These are phyloP conservation scores for Platyrinchus mystaceus DNA, from an alignment of 2,797 vertebrate species.

Conservation along the genomic window DNA sequence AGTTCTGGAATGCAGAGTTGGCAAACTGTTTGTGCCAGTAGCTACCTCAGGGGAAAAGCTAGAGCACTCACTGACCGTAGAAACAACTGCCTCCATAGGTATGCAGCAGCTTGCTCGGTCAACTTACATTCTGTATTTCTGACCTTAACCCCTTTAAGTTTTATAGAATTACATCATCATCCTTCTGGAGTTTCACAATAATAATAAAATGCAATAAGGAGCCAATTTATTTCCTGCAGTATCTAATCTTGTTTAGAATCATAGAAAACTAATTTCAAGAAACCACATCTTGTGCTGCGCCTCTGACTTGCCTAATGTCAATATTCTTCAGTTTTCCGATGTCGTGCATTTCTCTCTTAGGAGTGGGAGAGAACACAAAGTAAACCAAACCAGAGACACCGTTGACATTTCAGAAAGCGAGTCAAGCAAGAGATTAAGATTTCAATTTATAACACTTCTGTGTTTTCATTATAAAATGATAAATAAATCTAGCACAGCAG, in stretches of 20 bases:
- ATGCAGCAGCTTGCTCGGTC: rapidly evolving
- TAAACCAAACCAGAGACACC: slow-evolving; percentile 60
- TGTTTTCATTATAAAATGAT: slow-evolving; percentile 79
- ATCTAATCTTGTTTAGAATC: slow-evolving; percentile 29
- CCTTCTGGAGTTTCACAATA: slow-evolving; percentile 5
- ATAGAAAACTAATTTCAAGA: slow-evolving; percentile 13
- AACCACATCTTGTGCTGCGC: neutral
- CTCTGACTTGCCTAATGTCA: neutral
- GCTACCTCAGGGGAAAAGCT: neutral
- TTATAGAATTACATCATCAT: slow-evolving; percentile 7
- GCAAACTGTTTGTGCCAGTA: neutral
- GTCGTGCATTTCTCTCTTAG: neutral
- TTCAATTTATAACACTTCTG: slow-evolving; percentile 78
- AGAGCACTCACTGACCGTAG: neutral
- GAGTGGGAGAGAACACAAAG: slow-evolving; percentile 34
- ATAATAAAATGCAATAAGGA: slow-evolving; percentile 10
- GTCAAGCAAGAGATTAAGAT: slow-evolving; percentile 74
- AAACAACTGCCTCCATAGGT: neutral
- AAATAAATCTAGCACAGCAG: slow-evolving; percentile 78
- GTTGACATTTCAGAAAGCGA: slow-evolving; percentile 72
- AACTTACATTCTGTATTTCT: neutral
- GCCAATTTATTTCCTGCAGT: neutral
- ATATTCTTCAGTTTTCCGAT: neutral
- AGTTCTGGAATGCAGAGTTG: neutral
- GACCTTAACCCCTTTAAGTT: neutral